Conservation (phyloP, 2,888 invertebrate species). For the Furcula furcula region DNA sequence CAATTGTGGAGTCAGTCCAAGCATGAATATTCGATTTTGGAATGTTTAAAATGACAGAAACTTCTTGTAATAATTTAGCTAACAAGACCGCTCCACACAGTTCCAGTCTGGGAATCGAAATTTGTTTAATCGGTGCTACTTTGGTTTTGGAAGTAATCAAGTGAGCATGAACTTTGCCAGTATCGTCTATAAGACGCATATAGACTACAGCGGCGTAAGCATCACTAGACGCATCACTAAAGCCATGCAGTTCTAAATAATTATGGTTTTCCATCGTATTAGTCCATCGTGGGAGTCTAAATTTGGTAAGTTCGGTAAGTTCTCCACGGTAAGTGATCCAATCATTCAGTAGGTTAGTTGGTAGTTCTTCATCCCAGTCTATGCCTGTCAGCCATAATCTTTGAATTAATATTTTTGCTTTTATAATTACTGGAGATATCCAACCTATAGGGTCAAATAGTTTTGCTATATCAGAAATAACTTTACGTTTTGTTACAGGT, state of each 20-base stretch:
- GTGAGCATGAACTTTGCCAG: slow-evolving; percentile 5
- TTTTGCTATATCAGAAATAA: too few relatives aligned
- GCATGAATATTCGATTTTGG: not conserved
- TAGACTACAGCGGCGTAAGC: slow-evolving; percentile 23
- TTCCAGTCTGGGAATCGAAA: slow-evolving; percentile 18
- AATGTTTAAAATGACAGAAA: slow-evolving; percentile 7
- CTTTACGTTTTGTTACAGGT: slow-evolving; percentile 34
- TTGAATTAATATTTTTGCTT: slow-evolving; percentile 13
- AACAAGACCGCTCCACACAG: slow-evolving; percentile 20
- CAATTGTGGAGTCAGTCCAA: slow-evolving; percentile 3
- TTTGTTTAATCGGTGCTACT: slow-evolving; percentile 7
- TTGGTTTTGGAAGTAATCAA: slow-evolving; percentile 4
- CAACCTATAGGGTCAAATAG: slow-evolving; percentile 40
- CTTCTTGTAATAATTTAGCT: slow-evolving; percentile 13
- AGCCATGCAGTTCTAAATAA: slow-evolving; percentile 16
- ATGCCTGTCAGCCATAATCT: slow-evolving; percentile 10
- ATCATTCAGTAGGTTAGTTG: slow-evolving; percentile 4
- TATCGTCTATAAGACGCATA: slow-evolving; percentile 4
- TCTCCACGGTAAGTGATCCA: slow-evolving; percentile 11
- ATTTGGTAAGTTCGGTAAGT: slow-evolving; percentile 1
- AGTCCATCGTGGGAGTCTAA: slow-evolving; percentile 14
- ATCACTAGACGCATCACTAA: slow-evolving; percentile 14
- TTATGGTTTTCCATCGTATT: not conserved
- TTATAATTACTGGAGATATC: slow-evolving; percentile 13
- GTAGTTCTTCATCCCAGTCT: slow-evolving; percentile 12